Percentiles rank a stretch among this genome's conserved stretches.
Conservation (phyloP, 2,113 vertebrate genomes). For the Corythornis cristatus region DNA sequence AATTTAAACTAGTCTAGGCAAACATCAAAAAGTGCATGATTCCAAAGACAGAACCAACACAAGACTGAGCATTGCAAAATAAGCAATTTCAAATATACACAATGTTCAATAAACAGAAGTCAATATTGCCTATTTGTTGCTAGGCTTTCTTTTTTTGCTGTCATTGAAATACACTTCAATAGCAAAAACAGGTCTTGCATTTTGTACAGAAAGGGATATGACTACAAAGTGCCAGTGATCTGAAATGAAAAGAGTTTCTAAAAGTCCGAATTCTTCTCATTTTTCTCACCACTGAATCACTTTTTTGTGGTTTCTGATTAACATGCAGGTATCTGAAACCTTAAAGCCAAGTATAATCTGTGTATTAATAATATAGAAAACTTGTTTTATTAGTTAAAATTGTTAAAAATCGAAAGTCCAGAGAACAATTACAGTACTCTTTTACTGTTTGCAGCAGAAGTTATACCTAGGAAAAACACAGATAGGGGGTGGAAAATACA, state of each 20-base stretch:
- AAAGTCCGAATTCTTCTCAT: background rate
- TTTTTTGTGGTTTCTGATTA: background rate
- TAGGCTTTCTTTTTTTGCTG: background rate
- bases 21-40: background rate
- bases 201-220: background rate
- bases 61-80: background rate
- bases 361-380: background rate
- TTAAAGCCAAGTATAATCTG: background rate
- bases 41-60: background rate
- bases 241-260: background rate
- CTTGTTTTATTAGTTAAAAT: background rate
- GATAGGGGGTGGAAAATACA: too few species aligned
- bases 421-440: background rate
- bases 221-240: background rate
- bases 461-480: too few species aligned
- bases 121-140: background rate
- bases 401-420: background rate
- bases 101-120: background rate
- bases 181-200: background rate
- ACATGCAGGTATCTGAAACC: background rate
- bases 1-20: background rate
- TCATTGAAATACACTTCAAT: background rate
- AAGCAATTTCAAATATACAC: background rate
- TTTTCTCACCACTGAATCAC: background rate
- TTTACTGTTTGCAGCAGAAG: background rate